These are phyloP conservation scores for Muntiacus muntjak DNA, from an alignment of 2,113 vertebrate species.

Conservation along the genomic window DNA sequence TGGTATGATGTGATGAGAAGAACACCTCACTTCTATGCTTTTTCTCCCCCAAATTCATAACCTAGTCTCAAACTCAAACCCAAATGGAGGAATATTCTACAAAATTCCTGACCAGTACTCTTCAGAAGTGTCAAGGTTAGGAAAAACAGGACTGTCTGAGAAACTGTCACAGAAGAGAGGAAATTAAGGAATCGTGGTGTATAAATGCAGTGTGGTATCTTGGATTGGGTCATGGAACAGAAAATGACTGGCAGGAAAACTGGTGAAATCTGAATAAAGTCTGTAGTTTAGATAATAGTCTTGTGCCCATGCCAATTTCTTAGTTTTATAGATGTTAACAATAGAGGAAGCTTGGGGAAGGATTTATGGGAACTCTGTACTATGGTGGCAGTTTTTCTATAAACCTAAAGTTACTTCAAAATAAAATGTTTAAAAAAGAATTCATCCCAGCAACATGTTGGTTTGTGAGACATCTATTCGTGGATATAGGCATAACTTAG, in stretches of 20 bases:
- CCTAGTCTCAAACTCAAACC: background rate
- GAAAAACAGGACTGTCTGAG: background rate
- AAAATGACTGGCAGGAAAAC: background rate
- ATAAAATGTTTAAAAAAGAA: constrained; percentile 21
- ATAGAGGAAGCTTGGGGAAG: background rate
- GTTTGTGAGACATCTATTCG: constrained; percentile 14
- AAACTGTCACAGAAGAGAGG: background rate
- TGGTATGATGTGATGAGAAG: background rate
- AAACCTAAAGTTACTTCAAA: background rate
- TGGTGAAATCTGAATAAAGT: background rate
- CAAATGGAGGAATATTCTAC: background rate
- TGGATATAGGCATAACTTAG: background rate
- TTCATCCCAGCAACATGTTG: background rate
- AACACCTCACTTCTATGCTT: background rate
- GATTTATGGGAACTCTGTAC: background rate
- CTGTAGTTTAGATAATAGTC: background rate
- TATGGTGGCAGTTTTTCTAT: background rate
- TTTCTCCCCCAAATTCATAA: background rate
- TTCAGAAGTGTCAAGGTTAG: background rate
- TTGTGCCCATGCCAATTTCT: background rate
- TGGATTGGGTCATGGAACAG: background rate
- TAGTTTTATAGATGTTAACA: background rate
- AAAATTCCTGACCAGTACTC: background rate
- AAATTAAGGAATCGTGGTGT: background rate
- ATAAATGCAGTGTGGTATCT: background rate